phyloP scores from a whole-genome alignment of 2,113 vertebrate species.

The Semnornis frantzii region DNA sequence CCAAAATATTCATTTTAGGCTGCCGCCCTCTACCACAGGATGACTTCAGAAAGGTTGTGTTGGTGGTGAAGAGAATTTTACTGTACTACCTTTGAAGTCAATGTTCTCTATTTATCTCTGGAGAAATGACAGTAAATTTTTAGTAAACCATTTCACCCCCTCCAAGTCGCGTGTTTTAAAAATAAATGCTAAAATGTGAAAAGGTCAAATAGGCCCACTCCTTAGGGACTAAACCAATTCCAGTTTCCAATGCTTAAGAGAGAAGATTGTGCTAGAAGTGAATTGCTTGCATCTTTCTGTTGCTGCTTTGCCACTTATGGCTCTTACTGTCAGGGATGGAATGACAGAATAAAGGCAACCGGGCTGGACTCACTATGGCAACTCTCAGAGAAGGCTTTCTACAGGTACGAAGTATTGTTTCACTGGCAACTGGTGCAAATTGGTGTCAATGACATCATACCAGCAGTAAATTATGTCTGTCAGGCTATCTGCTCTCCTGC shows the following conservation, averaged over 20 bases:
- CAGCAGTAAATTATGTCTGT: background rate
- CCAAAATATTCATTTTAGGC: background rate
- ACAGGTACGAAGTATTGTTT: background rate
- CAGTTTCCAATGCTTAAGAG: background rate
- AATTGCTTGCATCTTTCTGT: background rate
- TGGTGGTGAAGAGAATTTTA: background rate
- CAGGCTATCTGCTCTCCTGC: slow-evolving; percentile 13
- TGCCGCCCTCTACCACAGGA: background rate
- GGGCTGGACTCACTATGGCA: background rate
- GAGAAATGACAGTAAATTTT: background rate
- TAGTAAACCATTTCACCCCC: background rate
- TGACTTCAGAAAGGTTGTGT: background rate
- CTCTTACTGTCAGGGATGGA: background rate
- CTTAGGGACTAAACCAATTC: background rate
- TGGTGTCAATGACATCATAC: background rate
- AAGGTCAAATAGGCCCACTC: background rate
- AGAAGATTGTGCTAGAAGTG: background rate
- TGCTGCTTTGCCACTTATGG: background rate
- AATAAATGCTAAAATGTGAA: background rate
- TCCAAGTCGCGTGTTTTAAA: background rate
- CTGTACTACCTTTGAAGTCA: background rate
- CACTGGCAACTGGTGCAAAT: background rate
- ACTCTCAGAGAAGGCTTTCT: background rate
- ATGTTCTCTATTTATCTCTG: background rate
- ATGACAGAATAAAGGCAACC: background rate